Evolutionary conservation across 2,113 vertebrate species (phyloP), one percentile per base, ranked within the genome.

Genomic region (Saimiri boliviensis): DNA sequence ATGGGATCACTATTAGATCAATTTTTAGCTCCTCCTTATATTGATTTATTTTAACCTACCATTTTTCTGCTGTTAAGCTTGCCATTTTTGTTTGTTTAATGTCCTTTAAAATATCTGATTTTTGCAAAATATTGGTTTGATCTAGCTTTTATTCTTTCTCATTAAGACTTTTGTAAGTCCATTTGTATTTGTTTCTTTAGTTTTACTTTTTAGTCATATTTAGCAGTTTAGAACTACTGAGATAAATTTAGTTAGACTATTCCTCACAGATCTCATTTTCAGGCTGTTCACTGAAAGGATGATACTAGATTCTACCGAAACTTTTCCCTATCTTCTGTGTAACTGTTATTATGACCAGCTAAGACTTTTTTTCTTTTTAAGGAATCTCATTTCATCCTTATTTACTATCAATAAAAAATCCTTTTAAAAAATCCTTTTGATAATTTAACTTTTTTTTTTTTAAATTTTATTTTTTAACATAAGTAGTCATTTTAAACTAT

Each of bases 181-280:
- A n/a, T 56, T 81, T 82, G 35, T 80, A 47, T 27, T 60, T 79
- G 47, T 73, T 92, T 79, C 66, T 91, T 96, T 91, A 91, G 27
- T n/a, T 90, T 84, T 95, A 30, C 40, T 30, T 5, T 81, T 95
- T 68, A 63, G 60, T 71, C 32, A 54, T 47, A 19, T 90, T 96
- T 83, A 91, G 49, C 21, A 47, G 86, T 82, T n/a, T 49, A 88
- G 27, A 91, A 49, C n/a, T 23, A 11, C 86, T 14, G 27, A 58
- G 25, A 32, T 68, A 85, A 87, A 91, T 86, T 40, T 45, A 52
- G 49, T 84, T 92, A 79, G 21, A 40, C 4, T 70, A 83, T 92
- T 60, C 30, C 23, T 80, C 23, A 95, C 45, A 77, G 8, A 82
- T 54, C 23, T 71, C 42, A 96, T 56, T 80, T 58, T 86, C 79